A percentile compares a stretch with the other conserved stretches of the same genome.
phyloP scores from a whole-genome alignment of 2,797 vertebrate genomes.

The Nothura maculosa region DNA sequence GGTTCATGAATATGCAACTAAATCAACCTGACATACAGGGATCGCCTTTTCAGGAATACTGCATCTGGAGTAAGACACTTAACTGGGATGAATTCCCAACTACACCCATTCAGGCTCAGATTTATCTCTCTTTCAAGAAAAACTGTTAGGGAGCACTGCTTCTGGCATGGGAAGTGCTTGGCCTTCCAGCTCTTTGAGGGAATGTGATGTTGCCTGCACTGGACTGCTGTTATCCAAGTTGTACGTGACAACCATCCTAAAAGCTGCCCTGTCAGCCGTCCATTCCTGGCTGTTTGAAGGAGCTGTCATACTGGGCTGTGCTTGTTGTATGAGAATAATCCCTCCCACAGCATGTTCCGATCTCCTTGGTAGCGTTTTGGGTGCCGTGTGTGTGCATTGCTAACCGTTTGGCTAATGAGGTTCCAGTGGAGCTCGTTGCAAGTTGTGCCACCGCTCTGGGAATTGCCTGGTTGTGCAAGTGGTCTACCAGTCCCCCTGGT shows the following conservation, averaged over 20 bases:
- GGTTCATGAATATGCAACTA: neutral
- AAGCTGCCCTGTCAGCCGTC: neutral
- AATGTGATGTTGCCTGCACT: neutral
- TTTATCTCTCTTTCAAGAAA: neutral
- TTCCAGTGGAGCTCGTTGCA: neutral
- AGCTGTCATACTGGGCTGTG: neutral
- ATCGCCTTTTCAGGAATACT: neutral
- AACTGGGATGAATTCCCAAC: neutral
- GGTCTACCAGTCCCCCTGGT: neutral
- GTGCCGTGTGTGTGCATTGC: fast-evolving
- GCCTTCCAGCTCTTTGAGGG: neutral
- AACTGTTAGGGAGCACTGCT: neutral
- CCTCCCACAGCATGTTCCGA: neutral
- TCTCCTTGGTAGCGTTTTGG: neutral
- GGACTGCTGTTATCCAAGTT: neutral
- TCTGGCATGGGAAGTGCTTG: neutral
- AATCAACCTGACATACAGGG: neutral
- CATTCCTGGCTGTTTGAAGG: neutral
- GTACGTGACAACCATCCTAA: neutral
- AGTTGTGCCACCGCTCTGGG: slow-evolving; percentile 11
- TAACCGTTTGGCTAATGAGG: neutral
- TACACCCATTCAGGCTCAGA: neutral
- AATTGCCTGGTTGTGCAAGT: slow-evolving; percentile 44
- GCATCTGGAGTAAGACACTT: neutral
- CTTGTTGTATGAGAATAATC: neutral